Base-by-base conservation (phyloP, 1,140 invertebrate genomes). In the Drosophila bifasciata region DNA sequence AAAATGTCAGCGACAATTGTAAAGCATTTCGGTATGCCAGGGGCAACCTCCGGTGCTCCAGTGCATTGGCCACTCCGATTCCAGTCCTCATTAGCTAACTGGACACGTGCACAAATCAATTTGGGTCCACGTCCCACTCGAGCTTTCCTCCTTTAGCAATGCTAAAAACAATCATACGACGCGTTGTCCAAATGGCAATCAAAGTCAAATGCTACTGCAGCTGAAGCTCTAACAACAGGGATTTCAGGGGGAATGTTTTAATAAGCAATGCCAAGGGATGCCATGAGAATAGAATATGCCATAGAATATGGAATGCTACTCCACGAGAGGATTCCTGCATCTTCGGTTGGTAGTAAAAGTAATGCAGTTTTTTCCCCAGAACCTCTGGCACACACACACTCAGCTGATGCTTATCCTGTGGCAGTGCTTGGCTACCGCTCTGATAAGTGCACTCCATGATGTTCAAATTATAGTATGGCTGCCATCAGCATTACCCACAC, bases 381-480 rank as follows among this genome's bases (percentile, higher is more conserved):
- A 51, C 15, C 57, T 53, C 28, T 32, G 28, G 28, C 58, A 39
- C n/a, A n/a, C n/a, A n/a, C 19, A 36, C 63, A 67, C 68, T 72
- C 79, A 73, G 69, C 73, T 84, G 79, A 88, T 85, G 83, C 76
- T 77, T 88, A 85, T 85, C 81, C 32, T 86, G 77, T 66, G 36
- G 77, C 64, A 80, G 57, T 77, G 76, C 72, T 85, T 85, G 80
- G 62, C 68, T 77, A 86, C 60, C 67, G 52, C 59, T 50, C 73
- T 85, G 81, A 85, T 85, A 85, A 85, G 80, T 85, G 80, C 80
- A 86, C 80, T 81, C 74, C 77, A 85, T 85, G 76, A 85, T 81
- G 81, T 72, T 85, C 77, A 86, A 85, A 85, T 85, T 85, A 85
- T 85, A 25, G 23, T 7, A 85, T 86, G 81, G 81, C 59, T 72